Percentiles rank a stretch among this genome's conserved stretches.
Conservation (phyloP, 2,888 invertebrate species). For the Thysanoteuthis rhombus region DNA sequence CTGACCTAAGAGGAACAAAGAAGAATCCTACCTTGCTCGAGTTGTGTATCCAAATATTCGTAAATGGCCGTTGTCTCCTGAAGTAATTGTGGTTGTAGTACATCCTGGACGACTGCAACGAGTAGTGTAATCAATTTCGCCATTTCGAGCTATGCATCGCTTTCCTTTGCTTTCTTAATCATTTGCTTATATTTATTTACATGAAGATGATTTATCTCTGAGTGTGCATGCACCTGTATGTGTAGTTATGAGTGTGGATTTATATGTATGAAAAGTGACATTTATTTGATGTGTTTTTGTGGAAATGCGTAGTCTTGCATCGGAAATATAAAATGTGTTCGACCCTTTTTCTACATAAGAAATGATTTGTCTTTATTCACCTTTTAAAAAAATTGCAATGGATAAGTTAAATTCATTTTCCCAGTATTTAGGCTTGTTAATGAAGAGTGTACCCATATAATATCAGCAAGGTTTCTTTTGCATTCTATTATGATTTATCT, state of each 20-base stretch:
- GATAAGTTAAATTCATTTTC: too few relatives aligned
- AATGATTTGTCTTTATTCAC: too few relatives aligned
- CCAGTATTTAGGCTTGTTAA: too few relatives aligned
- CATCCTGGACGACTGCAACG: slow-evolving; percentile 23
- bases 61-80: neutral
- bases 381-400: too few relatives aligned
- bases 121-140: slow-evolving; percentile 22
- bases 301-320: too few relatives aligned
- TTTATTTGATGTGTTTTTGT: neutral
- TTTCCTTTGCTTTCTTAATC: neutral
- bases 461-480: too few relatives aligned
- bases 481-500: too few relatives aligned
- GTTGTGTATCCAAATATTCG: neutral
- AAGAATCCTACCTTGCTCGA: slow-evolving; percentile 18
- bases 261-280: neutral
- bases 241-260: neutral
- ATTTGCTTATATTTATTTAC: neutral
- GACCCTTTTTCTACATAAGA: too few relatives aligned
- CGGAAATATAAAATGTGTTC: too few relatives aligned
- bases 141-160: slow-evolving; percentile 21
- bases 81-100: slow-evolving; percentile 29
- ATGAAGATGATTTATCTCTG: neutral
- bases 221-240: neutral
- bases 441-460: too few relatives aligned
- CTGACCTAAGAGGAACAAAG: neutral